Evolutionary conservation across 2,797 vertebrate genomes (phyloP), one percentile per base, ranked within the genome.

Genomic region (Arnoldichthys spilopterus): DNA sequence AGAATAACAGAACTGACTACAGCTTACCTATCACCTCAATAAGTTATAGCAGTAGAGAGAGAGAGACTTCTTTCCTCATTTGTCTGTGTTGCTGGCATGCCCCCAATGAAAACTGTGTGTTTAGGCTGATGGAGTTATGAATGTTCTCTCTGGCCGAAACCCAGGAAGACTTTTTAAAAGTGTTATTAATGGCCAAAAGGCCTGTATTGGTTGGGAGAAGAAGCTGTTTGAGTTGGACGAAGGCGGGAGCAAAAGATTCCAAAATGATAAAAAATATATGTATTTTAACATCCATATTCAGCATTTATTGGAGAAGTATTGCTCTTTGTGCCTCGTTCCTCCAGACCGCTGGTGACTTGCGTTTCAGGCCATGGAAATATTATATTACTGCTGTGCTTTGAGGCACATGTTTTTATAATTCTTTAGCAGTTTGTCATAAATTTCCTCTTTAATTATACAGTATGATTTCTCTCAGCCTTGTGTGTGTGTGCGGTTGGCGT

Each of bases 111-210:
- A 87, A 84, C 85, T 80, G 74, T 86, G 84, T 74, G 79, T 87
- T 85, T 84, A 82, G 83, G 83, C 78, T 84, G 86, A 85, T 85
- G 83, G 84, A 85, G 74, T 84, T 84, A 80, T 83, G 84, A 88
- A 83, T 85, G 85, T 86, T 83, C 81, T 82, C 56, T 76, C 76
- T 86, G 86, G 81, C 79, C 70, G 40, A 49, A 68, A 66, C 81
- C 82, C 80, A 77, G 72, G 63, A 79, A 81, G 82, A 82, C 72
- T 81, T 84, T 85, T 82, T 84, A 74, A 86, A 77, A 82, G 47
- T 84, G 81, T 87, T 88, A 82, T 87, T 88, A 85, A 86, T 87
- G 85, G 84, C 81, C 34, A 75, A 77, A 72, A 18, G 61, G 66
- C 56, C 78, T 82, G 81, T 82, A 77, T 76, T 69, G 68, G 61